Percentiles rank a stretch among this genome's conserved stretches.
phyloP scores from a whole-genome alignment of 2,888 invertebrate genomes.

The Himalopsyche kuldschensis region DNA sequence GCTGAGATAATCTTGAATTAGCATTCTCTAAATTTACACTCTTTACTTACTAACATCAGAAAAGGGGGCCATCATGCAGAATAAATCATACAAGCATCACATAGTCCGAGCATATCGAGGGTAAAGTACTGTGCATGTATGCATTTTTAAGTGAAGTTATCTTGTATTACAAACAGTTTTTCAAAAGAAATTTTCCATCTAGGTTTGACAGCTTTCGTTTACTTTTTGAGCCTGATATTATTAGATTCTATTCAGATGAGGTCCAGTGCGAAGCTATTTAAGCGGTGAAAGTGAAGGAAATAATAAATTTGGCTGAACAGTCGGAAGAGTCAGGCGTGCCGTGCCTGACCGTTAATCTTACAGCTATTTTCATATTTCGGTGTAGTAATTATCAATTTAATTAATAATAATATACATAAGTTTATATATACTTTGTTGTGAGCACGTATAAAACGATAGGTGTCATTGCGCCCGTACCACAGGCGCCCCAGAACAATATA shows the following conservation, averaged over 20 bases:
- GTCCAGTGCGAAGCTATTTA: not conserved
- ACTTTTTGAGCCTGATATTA: not conserved
- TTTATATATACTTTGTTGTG: slow-evolving; percentile 18
- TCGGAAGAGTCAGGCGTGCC: not conserved
- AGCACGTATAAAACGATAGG: slow-evolving; percentile 31
- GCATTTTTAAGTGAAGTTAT: no score
- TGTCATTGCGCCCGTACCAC: slow-evolving; percentile 24
- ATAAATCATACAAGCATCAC: no score
- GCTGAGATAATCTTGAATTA: no score
- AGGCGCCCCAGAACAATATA: slow-evolving; percentile 29
- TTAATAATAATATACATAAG: slow-evolving; percentile 9
- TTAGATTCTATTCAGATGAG: not conserved
- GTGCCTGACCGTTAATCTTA: not conserved
- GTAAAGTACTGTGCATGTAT: no score
- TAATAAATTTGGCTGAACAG: not conserved
- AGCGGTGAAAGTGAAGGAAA: not conserved
- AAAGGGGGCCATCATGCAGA: no score
- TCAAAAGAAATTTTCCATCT: no score
- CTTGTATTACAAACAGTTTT: no score
- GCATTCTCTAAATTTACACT: no score
- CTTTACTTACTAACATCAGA: no score
- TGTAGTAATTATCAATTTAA: not conserved
- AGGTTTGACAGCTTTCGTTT: not conserved
- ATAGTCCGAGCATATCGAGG: no score
- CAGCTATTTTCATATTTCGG: not conserved